phyloP scores from a whole-genome alignment of 2,888 invertebrate species.

The Drosophila picticornis region DNA sequence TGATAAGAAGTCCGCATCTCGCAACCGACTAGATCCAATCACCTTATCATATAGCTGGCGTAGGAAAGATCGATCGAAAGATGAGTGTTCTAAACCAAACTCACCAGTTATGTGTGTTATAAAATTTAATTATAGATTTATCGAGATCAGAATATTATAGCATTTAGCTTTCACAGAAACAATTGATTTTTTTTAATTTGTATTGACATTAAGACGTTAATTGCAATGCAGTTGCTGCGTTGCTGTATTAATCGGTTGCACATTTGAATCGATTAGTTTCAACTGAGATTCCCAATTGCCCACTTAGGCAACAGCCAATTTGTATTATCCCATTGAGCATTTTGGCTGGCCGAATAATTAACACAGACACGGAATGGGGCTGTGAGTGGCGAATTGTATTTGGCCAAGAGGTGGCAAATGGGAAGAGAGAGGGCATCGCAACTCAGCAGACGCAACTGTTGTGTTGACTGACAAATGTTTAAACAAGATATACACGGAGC shows the following conservation, averaged over 20 bases:
- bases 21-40: neutral
- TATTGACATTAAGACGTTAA: neutral
- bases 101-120: neutral
- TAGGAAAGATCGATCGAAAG: no score
- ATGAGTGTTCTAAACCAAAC: neutral
- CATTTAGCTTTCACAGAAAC: neutral
- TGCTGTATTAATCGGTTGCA: neutral
- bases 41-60: neutral
- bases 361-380: neutral
- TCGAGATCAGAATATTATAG: neutral
- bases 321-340: neutral
- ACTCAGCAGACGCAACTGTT: conserved; percentile 17
- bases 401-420: neutral
- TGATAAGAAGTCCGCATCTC: neutral
- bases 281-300: conserved; percentile 3
- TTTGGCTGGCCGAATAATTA: conserved; percentile 14
- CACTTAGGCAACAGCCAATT: conserved; percentile 3
- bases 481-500: conserved; percentile 21
- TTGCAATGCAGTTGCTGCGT: neutral
- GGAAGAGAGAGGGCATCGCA: neutral
- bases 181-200: neutral
- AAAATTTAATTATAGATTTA: neutral
- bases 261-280: neutral
- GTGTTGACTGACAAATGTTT: conserved; percentile 61
- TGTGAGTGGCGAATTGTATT: conserved; percentile 4